These are phyloP conservation scores for Chironex yamaguchii DNA, from an alignment of 30 jellyfish, hydroid and myxozoan species.

Conservation along the genomic window DNA sequence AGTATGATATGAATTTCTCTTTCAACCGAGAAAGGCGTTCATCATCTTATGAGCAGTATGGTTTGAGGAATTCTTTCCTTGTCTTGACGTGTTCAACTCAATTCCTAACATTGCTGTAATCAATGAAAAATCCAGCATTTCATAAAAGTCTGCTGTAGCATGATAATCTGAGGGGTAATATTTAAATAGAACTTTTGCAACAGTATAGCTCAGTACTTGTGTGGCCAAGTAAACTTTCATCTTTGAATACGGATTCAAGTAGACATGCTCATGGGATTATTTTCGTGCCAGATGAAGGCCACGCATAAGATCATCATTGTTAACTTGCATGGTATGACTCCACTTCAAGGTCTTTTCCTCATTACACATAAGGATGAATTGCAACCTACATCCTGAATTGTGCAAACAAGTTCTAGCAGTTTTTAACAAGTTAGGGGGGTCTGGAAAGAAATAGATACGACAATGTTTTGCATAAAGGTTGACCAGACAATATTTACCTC, in stretches of 20 bases:
- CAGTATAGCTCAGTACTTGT: conserved; percentile 61
- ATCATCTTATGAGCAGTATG: conserved; percentile 44
- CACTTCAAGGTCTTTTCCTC: conserved; percentile 52
- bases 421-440: conserved; percentile 61
- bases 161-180: conserved; percentile 26
- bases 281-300: conserved; percentile 51
- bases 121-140: conserved; percentile 40
- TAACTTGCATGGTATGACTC: conserved; percentile 42
- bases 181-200: conserved; percentile 53
- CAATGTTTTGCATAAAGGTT: conserved; percentile 51
- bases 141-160: conserved; percentile 53
- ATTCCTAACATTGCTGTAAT: conserved; percentile 52
- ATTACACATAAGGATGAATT: conserved; percentile 58
- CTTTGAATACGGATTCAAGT: conserved; percentile 32
- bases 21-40: conserved; percentile 68
- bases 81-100: conserved; percentile 7
- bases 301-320: conserved; percentile 30
- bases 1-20: conserved; percentile 15
- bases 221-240: conserved; percentile 67
- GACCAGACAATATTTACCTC: conserved; percentile 53
- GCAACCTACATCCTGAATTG: conserved; percentile 58
- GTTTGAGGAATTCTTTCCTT: conserved; percentile 43
- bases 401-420: conserved; percentile 61
- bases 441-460: conserved; percentile 63
- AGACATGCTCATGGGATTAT: conserved; percentile 66